Evolutionary conservation across 2,888 invertebrate species (phyloP).

Genomic region (Euspilapteryx auroguttella): DNA sequence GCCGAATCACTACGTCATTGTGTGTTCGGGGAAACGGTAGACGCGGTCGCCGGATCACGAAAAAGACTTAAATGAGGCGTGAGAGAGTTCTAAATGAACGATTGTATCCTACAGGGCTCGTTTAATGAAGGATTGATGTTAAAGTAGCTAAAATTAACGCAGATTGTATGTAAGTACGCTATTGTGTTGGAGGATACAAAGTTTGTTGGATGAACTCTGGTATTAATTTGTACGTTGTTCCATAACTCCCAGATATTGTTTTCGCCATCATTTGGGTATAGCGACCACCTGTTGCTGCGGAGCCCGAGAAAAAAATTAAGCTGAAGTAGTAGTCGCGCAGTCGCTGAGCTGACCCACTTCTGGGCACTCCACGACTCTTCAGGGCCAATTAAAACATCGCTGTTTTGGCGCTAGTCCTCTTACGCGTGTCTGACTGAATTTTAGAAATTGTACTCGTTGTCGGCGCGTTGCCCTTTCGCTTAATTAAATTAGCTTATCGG

Average conservation of each 20-base stretch:
- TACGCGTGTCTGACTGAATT: no score
- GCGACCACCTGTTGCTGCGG: constrained; percentile 40
- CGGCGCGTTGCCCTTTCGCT: no score
- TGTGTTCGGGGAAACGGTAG: constrained; percentile 59
- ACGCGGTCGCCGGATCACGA: constrained; percentile 55
- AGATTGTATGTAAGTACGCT: constrained; percentile 16
- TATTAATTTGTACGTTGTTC: no score
- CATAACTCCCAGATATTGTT: no score
- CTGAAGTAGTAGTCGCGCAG: constrained; percentile 15
- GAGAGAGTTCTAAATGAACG: constrained; percentile 57
- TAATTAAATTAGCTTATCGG: no score
- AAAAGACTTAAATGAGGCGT: constrained; percentile 61
- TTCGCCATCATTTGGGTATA: constrained; percentile 25
- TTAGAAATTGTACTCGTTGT: no score
- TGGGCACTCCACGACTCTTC: constrained; percentile 22
- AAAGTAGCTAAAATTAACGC: constrained; percentile 38
- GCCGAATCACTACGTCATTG: constrained; percentile 61
- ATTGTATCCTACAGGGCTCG: constrained; percentile 33
- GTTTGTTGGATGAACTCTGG: no score
- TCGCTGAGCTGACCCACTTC: constrained; percentile 9
- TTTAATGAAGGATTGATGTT: constrained; percentile 53
- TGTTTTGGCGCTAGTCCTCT: no score
- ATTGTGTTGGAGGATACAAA: no score
- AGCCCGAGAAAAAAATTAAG: constrained; percentile 41
- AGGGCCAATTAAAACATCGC: constrained; percentile 45